These are phyloP conservation scores for Drosophila funebris DNA, from an alignment of 1,140 invertebrate genomes.

Conservation along the genomic window DNA sequence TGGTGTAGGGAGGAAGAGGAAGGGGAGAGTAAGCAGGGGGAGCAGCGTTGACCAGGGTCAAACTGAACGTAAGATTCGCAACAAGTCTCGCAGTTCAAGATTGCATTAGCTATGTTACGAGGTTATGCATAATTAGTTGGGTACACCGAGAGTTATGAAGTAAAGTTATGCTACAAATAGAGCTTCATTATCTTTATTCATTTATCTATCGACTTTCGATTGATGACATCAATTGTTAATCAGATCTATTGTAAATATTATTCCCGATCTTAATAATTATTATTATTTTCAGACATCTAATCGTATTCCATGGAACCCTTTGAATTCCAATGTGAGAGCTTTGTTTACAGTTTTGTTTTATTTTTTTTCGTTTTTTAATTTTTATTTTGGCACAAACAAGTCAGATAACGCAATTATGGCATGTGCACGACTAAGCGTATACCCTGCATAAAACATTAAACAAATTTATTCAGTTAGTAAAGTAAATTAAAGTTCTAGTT, in stretches of 20 bases:
- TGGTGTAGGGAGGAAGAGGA: no score
- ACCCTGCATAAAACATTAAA: constrained; percentile 1
- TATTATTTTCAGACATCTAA: neutral
- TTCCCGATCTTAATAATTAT: no score
- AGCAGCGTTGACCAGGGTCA: constrained; percentile 33
- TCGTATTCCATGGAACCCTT: neutral
- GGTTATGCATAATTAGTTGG: constrained; percentile 12
- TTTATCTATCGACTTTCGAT: no score
- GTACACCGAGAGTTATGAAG: neutral
- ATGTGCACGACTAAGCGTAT: neutral
- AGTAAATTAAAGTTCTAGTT: no score
- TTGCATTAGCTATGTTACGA: constrained; percentile 28
- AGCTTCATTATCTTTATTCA: no score
- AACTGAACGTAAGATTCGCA: constrained; percentile 22
- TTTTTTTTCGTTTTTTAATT: no score
- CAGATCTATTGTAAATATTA: no score
- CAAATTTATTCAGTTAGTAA: neutral
- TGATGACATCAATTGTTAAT: no score
- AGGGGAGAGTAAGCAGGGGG: neutral
- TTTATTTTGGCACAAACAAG: constrained; percentile 34
- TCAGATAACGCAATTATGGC: no score
- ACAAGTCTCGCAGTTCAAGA: constrained; percentile 25
- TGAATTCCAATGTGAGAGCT: constrained; percentile 10
- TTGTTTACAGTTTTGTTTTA: constrained; percentile 22
- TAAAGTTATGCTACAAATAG: neutral